Evolutionary conservation across 2,797 vertebrate species (phyloP).

Genomic region (Lacerta agilis): DNA sequence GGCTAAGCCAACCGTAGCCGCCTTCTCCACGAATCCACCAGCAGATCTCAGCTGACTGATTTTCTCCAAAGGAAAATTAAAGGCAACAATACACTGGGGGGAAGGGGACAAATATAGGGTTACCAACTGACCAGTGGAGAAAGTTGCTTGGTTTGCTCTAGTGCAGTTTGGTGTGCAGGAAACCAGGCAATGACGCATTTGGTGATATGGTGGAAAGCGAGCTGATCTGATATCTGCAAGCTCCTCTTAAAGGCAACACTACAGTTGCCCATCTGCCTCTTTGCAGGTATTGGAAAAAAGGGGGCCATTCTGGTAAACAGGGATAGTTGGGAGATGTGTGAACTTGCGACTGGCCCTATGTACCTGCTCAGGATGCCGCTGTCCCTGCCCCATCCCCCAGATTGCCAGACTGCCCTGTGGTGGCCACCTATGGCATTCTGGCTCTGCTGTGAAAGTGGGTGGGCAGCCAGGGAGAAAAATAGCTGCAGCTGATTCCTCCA

Average conservation of each 20-base stretch:
- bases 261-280: not conserved
- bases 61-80: not conserved
- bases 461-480: too few species aligned
- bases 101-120: not conserved
- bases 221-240: not conserved
- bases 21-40: not conserved
- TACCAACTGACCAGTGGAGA: not conserved
- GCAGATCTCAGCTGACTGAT: not conserved
- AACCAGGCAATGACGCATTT: not conserved
- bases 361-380: fast-evolving
- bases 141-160: not conserved
- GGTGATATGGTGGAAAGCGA: not conserved
- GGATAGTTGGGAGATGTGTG: not conserved
- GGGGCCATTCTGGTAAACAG: not conserved
- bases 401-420: not conserved
- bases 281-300: not conserved
- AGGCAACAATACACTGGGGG: too few species aligned
- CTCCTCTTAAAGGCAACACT: not conserved
- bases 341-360: not conserved
- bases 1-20: not conserved
- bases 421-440: not conserved
- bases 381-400: too few species aligned
- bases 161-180: not conserved
- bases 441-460: not conserved
- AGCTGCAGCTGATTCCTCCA: not conserved